Base-by-base conservation (phyloP, 2,888 invertebrate species). In the Ornithoptera priamus region DNA sequence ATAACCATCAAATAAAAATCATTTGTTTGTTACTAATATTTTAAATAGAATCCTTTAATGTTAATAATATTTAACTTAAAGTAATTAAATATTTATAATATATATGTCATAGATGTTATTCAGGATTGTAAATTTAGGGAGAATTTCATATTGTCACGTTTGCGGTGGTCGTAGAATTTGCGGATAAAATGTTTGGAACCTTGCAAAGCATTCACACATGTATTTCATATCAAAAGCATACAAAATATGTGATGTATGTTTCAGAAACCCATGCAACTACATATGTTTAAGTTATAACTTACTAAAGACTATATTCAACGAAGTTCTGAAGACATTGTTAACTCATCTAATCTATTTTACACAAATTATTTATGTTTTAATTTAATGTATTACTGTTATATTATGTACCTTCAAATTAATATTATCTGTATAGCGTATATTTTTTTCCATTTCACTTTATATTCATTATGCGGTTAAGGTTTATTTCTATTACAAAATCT, bases 161-260 rank as follows among this genome's bases (percentile, higher is more conserved):
- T 73, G 76, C 75, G 68, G 62, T 65, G 67, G 72, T 69, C 67
- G 67, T 64, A 71, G 72, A 72, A 75, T 69, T 67, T 42, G 42
- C 36, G 20, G 61, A n/a, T 50, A 24, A 76, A 80, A 84, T 83
- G 83, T 79, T 71, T 74, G 79, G 83, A 85, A 87, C 86, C 81
- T 80, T 80, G 83, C 78, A 81, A 81, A 83, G 80, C 76, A 71
- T 72, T 75, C 66, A 63, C 71, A 62, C 59, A 67, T 68, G 63
- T 73, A 72, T 68, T 73, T 72, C 70, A 75, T 73, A 76, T 75
- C 70, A 74, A 70, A 72, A 73, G 71, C 70, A 70, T 69, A 72
- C 65, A 70, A 69, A 71, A 66, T 71, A 76, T 75, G 72, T 71
- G 30, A 70, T 75, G 68, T 71, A 73, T 72, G 74, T 74, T 73